Base-by-base conservation (phyloP, 1,140 invertebrate genomes). In the Cryptotermes secundus region DNA sequence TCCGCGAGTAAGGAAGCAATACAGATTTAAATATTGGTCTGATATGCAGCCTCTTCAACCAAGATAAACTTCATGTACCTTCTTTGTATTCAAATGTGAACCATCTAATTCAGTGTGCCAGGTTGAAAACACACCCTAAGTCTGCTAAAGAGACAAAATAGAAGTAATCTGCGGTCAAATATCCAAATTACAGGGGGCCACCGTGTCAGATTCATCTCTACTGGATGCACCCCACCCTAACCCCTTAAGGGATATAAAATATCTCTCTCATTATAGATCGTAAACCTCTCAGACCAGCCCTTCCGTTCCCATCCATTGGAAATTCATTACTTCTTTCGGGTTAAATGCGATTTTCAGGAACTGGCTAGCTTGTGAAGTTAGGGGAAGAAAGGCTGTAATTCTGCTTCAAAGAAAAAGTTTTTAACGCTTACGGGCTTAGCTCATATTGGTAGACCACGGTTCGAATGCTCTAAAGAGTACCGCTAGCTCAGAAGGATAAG, bases 171-270 rank as follows among this genome's bases (percentile, higher is more conserved):
- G 59, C 59, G 59, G 59, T 31, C 59, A 72, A 49, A 72, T 26
- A 72, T n/a, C 59, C 59, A 72, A 72, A 72, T 72, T 72, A 72
- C 59, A 72, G 59, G 59, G n/a, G 59, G 59, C 59, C 59, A 72
- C n/a, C 26, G 59, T n/a, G 59, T 72, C 59, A n/a, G 59, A 31
- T 31, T 72, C 59, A 72, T 72, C 59, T 31, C 59, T 1, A 72
- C 59, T 72, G 16, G 59, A n/a, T 72, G 59, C n/a, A 72, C 26
- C 59, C 59, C 59, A 72, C 59, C 59, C 59, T n/a, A 72, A 1
- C 59, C 59, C 59, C 59, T 72, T 72, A 72, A 72, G 59, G 26
- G 59, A n/a, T 31, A 72, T 31, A 7, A 72, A 72, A n/a, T 16
- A 72, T 31, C 26, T 26, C 59, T 31, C n/a, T 72, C 59, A n/a